Evolutionary conservation across 1,140 invertebrate genomes (phyloP), one percentile per base, ranked within the genome.

Genomic region (Arion vulgaris): DNA sequence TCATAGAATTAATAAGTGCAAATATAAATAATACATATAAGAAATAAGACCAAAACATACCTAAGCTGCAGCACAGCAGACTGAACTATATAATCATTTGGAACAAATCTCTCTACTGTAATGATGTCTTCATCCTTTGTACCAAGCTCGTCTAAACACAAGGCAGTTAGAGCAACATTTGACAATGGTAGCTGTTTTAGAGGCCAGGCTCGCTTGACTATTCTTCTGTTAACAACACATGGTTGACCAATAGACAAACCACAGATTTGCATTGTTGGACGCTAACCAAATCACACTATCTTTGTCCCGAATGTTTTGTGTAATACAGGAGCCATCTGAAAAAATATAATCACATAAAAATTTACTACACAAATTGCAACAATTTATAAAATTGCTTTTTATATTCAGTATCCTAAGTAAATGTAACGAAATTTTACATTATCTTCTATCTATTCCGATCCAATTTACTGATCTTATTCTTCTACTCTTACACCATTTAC

Each of bases 181-280:
- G 85, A 38, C 4, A 83, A 39, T 26, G 49, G 41, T 45, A 76
- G n/a, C 32, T 51, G 73, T 1, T 15, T 38, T 9, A 51, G 80
- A 28, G 87, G 87, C 86, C 86, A 88, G 19, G 72, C 76, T 34
- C 53, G 80, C 39, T 69, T 71, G 1, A 87, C 82, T 7, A 62
- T n/a, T 7, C 34, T 71, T 23, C 41, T 53, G 57, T 84, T 83
- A 0, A 88, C 32, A 69, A 88, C 51, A 83, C 83, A 84, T 9
- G 77, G 76, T 19, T 84, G 78, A 32, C 87, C 87, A 32, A 87
- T 86, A 36, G 49, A 41, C 23, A 88, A 69, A 32, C 83, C 74
- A 82, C 84, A 88, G 36, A 88, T n/a, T 68, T 84, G 79, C 85
- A 88, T 86, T 0, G 82, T 53, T 49, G 81, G 80, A 26, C 45